Evolutionary conservation across 1,140 invertebrate genomes (phyloP), one percentile per base, ranked within the genome.

Genomic region (Liolophura sinensis): DNA sequence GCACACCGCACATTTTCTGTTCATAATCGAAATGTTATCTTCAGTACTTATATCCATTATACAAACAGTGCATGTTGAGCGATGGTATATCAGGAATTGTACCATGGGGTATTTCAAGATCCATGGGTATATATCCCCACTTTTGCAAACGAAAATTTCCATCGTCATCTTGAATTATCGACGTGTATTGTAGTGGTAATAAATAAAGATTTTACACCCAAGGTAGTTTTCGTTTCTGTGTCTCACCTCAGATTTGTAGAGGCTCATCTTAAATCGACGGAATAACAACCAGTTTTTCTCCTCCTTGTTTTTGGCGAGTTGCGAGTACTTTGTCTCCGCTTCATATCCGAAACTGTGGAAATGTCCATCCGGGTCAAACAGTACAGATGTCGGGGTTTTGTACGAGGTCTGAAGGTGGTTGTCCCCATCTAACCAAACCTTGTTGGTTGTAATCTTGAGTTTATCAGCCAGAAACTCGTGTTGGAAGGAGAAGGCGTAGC

Each of bases 401-500:
- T 49, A 18, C 1, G 69, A 67, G 25, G 67, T 24, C 16, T 65
- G 64, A 48, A 22, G 52, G 20, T n/a, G n/a, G n/a, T 61, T 64
- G 31, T 60, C 31, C 31, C 31, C 31, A 40, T 40, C 46, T 4
- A 58, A 22, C 70, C 70, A 72, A 11, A 66, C 57, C 50, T 40
- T 40, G 31, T 72, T 72, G 24, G 70, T 68, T 20, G 51, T 62
- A 27, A 74, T 70, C 25, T 70, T 71, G 18, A 72, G 54, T 15
- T 58, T 68, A 46, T 73, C 71, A 7, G 46, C 27, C 18, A 52
- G 22, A 46, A 67, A 75, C 14, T 75, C 68, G 31, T 70, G 62
- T 9, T 56, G 70, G 50, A 75, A 75, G 18, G 73, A 73, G 46
- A 71, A 73, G 6, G 73, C 71, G 52, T 75, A 75, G 14, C 73